These are phyloP conservation scores for Cryptocheilus praepositus DNA, from an alignment of 2,888 invertebrate species.

Conservation along the genomic window DNA sequence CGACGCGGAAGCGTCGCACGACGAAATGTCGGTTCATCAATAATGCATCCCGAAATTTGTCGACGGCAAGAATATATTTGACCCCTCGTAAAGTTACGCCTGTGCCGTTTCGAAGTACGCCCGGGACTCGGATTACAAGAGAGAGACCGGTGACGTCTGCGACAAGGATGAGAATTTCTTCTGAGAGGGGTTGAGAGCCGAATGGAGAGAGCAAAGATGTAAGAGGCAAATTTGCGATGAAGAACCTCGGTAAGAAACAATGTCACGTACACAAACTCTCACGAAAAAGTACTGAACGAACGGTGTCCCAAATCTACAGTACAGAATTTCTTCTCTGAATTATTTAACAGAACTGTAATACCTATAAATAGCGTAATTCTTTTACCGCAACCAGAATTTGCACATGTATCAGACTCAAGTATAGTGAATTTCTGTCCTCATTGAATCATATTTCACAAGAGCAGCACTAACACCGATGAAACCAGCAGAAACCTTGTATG, in stretches of 20 bases:
- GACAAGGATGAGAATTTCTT: neutral
- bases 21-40: slow-evolving; percentile 12
- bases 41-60: slow-evolving; percentile 26
- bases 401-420: too few species aligned
- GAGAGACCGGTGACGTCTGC: neutral
- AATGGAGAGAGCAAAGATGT: slow-evolving; percentile 15
- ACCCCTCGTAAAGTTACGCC: slow-evolving; percentile 18
- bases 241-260: neutral
- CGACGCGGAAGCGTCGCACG: too few species aligned
- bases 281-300: too few species aligned
- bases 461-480: too few species aligned
- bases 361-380: too few species aligned
- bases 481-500: too few species aligned
- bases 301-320: too few species aligned
- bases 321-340: too few species aligned
- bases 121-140: slow-evolving; percentile 22
- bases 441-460: too few species aligned
- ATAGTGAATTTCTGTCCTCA: too few species aligned
- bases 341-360: too few species aligned
- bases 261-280: neutral
- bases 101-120: neutral
- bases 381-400: too few species aligned
- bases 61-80: slow-evolving; percentile 13
- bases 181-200: neutral
- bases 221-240: neutral